Evolutionary conservation across 2,888 invertebrate genomes (phyloP).

Genomic region (Philereme vetulata): DNA sequence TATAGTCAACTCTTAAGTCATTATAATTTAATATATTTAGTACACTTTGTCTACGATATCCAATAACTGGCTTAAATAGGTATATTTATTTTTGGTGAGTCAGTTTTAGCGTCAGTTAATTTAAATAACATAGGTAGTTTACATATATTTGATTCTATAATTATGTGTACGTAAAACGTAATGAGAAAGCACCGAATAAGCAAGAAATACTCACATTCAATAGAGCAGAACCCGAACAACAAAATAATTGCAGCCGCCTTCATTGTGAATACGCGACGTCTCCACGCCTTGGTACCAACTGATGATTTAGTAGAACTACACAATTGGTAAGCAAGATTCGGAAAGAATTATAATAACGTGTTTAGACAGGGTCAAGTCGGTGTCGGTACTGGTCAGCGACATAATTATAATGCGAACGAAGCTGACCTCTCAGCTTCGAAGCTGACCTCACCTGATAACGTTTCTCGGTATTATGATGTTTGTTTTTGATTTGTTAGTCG

Average conservation of each 20-base stretch:
- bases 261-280: constrained; percentile 51
- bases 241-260: constrained; percentile 58
- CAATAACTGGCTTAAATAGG: no score
- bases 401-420: constrained; percentile 39
- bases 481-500: constrained; percentile 43
- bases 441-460: constrained; percentile 67
- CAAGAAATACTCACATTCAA: constrained; percentile 66
- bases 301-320: constrained; percentile 32
- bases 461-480: constrained; percentile 44
- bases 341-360: constrained; percentile 36
- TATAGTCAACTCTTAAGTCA: no score
- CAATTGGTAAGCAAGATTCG: constrained; percentile 37
- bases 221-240: constrained; percentile 59
- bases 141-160: no score
- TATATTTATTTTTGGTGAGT: no score
- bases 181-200: constrained; percentile 9
- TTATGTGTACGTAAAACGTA: neutral
- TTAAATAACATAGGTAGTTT: no score
- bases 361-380: constrained; percentile 50
- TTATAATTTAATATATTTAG: no score
- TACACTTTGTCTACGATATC: no score
- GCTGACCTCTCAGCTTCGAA: constrained; percentile 54
- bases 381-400: constrained; percentile 29
- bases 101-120: no score
- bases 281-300: constrained; percentile 31